Base-by-base conservation (phyloP, 2,113 vertebrate species). In the Leiothrix lutea region DNA sequence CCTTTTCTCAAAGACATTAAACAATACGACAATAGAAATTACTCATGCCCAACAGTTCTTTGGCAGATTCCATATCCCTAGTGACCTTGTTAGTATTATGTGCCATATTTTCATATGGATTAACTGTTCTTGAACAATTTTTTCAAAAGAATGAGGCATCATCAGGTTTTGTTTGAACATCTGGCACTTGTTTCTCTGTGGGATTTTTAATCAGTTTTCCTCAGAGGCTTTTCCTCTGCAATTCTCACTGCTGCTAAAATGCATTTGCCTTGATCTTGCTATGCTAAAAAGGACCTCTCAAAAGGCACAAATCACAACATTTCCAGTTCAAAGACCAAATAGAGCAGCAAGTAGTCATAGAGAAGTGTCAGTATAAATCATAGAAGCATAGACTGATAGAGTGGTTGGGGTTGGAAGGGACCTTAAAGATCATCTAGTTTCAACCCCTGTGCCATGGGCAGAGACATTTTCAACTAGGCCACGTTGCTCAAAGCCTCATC, bases 61-160 rank as follows among this genome's bases (percentile, higher is more conserved):
- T 1, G 3, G 36, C 69, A 89, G 73, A 84, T 91, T 72, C 20
- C 35, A 11, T 70, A 77, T 57, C 26, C 36, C 23, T 78, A 26
- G 29, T 92, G 69, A 86, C 61, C 66, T 94, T 85, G 50, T 35
- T 81, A 44, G 61, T 64, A 65, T 81, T 89, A 79, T 87, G 36
- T 87, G 58, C 62, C 47, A 44, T 82, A 87, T 90, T 96, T 95
- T 94, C 50, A 19, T 88, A 40, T 36, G 74, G 84, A 94, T 95
- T 94, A 92, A 74, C 80, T 85, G 78, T 91, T 95, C 91, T 72
- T 92, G 87, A 90, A 69, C 70, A 66, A 65, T 95, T 88, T 97
- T 71, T 82, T 96, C 60, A 33, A 66, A 85, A 29, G 67, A 83
- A 72, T 92, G 47, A 73, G 62, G 54, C 42, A 70, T 82, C 42